Evolutionary conservation across 1,140 invertebrate genomes (phyloP), one percentile per base, ranked within the genome.

Genomic region (Pseudomyrmex dendroicus): DNA sequence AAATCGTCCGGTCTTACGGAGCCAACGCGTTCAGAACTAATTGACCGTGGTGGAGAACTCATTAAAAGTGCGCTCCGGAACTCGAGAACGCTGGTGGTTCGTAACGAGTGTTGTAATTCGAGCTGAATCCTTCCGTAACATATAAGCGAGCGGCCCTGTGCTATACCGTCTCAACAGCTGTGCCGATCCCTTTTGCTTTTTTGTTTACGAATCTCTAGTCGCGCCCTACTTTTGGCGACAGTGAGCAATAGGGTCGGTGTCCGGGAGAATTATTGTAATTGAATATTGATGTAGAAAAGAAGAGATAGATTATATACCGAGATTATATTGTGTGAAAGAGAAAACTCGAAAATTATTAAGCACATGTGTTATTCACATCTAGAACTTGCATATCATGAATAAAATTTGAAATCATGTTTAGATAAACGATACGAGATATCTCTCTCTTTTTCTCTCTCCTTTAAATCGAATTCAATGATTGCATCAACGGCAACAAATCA

Each of bases 51-150:
- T 86, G 73, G 87, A 82, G 88, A 90, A 91, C 91, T 91, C 91
- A 91, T 92, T 92, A 92, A 90, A 90, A 91, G 89, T 80, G 84
- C 85, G 82, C 85, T 64, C 83, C 68, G 88, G 89, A 92, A 91
- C 89, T 89, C 85, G 89, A 91, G 90, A 35, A 91, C 87, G 86
- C 78, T 84, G 86, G 73, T 85, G 85, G 88, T 89, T 86, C 76
- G 83, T 92, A 91, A 90, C 86, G 90, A 92, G 89, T 87, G 88
- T 67, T 88, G 91, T 91, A 91, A 92, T 90, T 92, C 85, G 89
- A 92, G 91, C 85, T 84, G 72, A 87, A 91, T 88, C 86, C 84
- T 87, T 88, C 86, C 88, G 83, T 76, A 59, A 68, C 63, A 83
- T 83, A 90, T 89, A 90, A 90, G 86, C 87, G 84, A 67, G 35